phyloP scores from a whole-genome alignment of 2,113 vertebrate genomes.

The Pholis gunnellus region DNA sequence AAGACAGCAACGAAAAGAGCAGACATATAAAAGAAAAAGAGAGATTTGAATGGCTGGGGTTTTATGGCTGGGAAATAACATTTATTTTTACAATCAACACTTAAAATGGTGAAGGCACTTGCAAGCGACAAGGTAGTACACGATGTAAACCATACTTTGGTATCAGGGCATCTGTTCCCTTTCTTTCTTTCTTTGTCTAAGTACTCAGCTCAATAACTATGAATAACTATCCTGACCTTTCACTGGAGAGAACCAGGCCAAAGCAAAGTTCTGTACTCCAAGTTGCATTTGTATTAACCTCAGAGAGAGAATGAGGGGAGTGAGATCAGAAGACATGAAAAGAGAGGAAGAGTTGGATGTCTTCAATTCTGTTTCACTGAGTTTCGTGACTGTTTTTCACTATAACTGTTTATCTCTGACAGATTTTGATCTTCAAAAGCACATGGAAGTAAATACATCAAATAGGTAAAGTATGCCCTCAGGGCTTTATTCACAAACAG shows the following conservation, averaged over 20 bases:
- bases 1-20: constrained; percentile 17
- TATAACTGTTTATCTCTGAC: constrained; percentile 16
- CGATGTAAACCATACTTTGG: neutral
- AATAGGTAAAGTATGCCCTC: constrained; percentile 7
- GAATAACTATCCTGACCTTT: constrained; percentile 64
- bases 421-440: constrained; percentile 34
- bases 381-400: constrained; percentile 9
- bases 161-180: constrained; percentile 14
- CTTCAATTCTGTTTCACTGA: constrained; percentile 44
- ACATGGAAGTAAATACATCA: constrained; percentile 13
- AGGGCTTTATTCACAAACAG: constrained; percentile 9
- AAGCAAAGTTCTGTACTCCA: constrained; percentile 50
- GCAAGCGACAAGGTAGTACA: neutral
- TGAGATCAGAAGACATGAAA: constrained; percentile 31
- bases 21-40: constrained; percentile 10
- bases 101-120: neutral
- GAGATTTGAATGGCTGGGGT: neutral
- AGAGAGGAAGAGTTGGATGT: constrained; percentile 1
- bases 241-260: constrained; percentile 30
- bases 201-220: constrained; percentile 53
- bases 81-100: neutral
- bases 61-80: neutral
- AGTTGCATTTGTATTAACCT: constrained; percentile 44
- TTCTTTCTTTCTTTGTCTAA: constrained; percentile 70
- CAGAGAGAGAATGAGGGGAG: constrained; percentile 3